Conservation (phyloP, 1,140 invertebrate species). For the Lerema accius region DNA sequence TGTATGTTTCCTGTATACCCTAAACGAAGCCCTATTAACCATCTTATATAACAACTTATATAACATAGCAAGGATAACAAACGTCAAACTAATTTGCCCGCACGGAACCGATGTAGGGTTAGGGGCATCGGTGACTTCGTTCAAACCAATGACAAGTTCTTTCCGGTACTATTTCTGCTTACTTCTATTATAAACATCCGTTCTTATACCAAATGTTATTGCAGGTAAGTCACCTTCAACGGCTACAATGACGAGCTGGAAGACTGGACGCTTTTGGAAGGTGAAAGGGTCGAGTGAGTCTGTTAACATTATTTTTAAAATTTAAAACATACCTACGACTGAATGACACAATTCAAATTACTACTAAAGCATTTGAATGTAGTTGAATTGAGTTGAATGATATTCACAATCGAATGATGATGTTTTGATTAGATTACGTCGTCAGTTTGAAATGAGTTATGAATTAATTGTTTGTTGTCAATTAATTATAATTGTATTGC, state of each 20-base stretch:
- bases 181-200: constrained; percentile 29
- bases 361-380: no score
- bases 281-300: constrained; percentile 42
- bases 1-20: no score
- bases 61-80: neutral
- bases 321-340: no score
- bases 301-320: neutral
- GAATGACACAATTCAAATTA: no score
- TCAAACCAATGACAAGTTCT: constrained; percentile 39
- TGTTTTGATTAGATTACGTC: no score
- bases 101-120: constrained; percentile 26
- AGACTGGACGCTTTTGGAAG: constrained; percentile 22
- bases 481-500: no score
- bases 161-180: constrained; percentile 30
- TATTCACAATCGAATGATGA: no score
- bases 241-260: constrained; percentile 38
- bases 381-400: no score
- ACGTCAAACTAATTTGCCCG: constrained; percentile 5
- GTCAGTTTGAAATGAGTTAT: no score
- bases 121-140: constrained; percentile 28
- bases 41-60: no score
- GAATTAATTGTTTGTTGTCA: no score
- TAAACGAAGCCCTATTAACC: no score
- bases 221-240: constrained; percentile 67
- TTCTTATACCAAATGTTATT: constrained; percentile 48